Base-by-base conservation (phyloP, 2,888 invertebrate species). In the Platypus cylindrus region DNA sequence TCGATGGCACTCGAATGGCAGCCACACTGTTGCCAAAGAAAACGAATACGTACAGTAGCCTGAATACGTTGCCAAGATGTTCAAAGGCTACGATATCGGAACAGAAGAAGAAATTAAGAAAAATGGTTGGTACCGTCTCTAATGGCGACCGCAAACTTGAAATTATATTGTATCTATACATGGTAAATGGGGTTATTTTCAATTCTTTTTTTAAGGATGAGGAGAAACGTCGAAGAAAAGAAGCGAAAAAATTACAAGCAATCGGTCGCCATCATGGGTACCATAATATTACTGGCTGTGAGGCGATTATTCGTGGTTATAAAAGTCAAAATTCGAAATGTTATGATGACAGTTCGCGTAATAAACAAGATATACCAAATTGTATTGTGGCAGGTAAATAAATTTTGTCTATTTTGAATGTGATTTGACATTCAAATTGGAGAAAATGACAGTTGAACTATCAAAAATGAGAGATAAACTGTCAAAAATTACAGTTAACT, bases 231-330 rank as follows among this genome's bases (percentile, higher is more conserved):
- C 47, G 43, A 29, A 42, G 40, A 25, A 51, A 52, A 3, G 64
- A 37, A 48, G 50, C 8, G 58, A 67, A 46, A 55, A 55, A 45
- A 37, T 41, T 33, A 49, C 54, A 40, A 46, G 58, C 17, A 56
- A 62, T 53, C 56, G 69, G 68, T 16, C 41, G 54, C 7, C 43
- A 39, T 25, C n/a, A n/a, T n/a, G 46, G 46, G 9, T 54, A 50
- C 37, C 54, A 55, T 38, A n/a, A n/a, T n/a, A 34, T 46, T 30
- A 48, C 48, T 11, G 52, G 48, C 9, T 64, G 65, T 18, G 64
- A 66, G 23, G 3, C 66, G 55, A 56, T 71, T 48, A 48, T 66
- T 56, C 27, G 71, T 59, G 30, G 71, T 53, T 17, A 60, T 54
- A 52, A 46, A 30, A 58, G 58, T 30, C 55, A 57, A 32, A 52